Base-by-base conservation (phyloP, 2,888 invertebrate genomes). In the Mimachlamys varia region DNA sequence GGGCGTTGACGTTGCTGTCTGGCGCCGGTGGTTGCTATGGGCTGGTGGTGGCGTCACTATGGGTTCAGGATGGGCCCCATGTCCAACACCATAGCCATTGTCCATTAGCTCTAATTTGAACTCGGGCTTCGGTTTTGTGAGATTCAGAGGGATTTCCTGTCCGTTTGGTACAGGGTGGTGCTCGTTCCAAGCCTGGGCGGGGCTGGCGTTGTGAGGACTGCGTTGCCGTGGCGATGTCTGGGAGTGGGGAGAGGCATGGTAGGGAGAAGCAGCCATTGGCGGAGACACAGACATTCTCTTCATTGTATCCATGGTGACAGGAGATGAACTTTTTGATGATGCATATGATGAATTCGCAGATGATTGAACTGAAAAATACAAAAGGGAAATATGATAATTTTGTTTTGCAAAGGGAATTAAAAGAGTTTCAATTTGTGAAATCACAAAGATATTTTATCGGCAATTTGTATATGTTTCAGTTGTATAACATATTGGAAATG, bases 71-170 rank as follows among this genome's bases (percentile, higher is more conserved):
- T 88, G 90, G 49, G 38, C 91, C 53, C 38, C 90, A 89, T 50
- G 88, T 38, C 19, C 53, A 44, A 62, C 87, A 62, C 76, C 89
- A 44, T 90, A 91, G 22, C 88, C 89, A 88, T 92, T 91, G 15
- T 62, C 89, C 62, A 90, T 49, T 58, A 89, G 90, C 90, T 93
- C 93, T 22, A 50, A 76, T 90, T 93, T 92, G 27, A 90, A 88
- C 90, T 94, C 94, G 50, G 93, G 91, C 95, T 98, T 98, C 91
- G 99, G 99, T 97, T 99, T 99, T 95, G 98, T 98, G 90, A 99
- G 97, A 97, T 99, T 99, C 88, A 99, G 97, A 0, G 99, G 99
- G 0, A 98, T 98, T 96, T 98, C 98, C 92, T 95, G 94, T 17
- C 90, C 55, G 10, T 19, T 53, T 3, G 92, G 89, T 19, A 92